Base-by-base conservation (phyloP, 2,888 invertebrate species). In the Ornithoptera alexandrae region DNA sequence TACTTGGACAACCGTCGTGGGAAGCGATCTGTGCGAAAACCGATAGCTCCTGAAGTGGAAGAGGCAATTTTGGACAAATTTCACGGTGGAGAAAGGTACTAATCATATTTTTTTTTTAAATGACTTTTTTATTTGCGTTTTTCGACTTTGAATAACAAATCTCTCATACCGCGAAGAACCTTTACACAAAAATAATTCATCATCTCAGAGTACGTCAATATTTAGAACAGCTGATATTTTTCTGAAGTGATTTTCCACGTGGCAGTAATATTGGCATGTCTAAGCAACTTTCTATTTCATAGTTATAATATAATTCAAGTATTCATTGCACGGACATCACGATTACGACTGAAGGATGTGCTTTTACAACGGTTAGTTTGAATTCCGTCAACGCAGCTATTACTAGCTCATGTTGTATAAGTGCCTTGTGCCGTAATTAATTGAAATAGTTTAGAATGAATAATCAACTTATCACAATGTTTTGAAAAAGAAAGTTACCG, bases 51-150 rank as follows among this genome's bases (percentile, higher is more conserved):
- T 67, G 88, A 89, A 72, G 77, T 85, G 17, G 91, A 92, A 78
- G 82, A 81, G 70, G 81, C 81, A 56, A 82, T 87, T 20, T 79
- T 85, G 73, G 89, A 85, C 76, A 87, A 80, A 90, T 93, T 97
- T 77, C 97, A 97, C 80, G 97, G 97, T 4, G 97, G 97, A 53
- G 97, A 97, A 88, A 94, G 94, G 94, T 93, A 58, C 5, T 4
- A 15, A 58, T 22, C 1, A 22, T 58, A n/a, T 58, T 58, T 30
- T 30, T 3, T 30, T 30, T 3, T 30, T 5, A 30, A 30, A 30
- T 3, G 5, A 30, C 2, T 30, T 3, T 3, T 30, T 30, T 30
- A 30, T 30, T 30, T 30, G 30, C 5, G 30, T 30, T 53, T 53
- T 39, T 18, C n/a, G 17, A 18, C 17, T 18, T n/a, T 53, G 50